Conservation (phyloP, 2,888 invertebrate species). For the Drosophila kokeensis region DNA sequence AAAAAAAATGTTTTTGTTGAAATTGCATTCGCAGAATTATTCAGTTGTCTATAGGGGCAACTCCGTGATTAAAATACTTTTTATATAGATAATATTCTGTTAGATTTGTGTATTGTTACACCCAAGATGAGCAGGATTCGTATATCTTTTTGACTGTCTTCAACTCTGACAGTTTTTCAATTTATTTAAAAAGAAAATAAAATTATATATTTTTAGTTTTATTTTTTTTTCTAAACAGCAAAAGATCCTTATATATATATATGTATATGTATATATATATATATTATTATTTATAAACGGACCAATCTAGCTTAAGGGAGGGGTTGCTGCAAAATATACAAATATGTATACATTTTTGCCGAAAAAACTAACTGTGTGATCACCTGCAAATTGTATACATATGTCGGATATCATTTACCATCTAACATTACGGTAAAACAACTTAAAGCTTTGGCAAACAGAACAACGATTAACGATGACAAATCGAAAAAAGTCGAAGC, state of each 20-base stretch:
- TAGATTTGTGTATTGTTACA: not conserved
- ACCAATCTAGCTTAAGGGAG: not conserved
- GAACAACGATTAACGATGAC: conserved; percentile 50
- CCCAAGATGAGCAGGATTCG: not conserved
- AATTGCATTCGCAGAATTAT: not conserved
- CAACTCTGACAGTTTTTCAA: not conserved
- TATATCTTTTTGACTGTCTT: not conserved
- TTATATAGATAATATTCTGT: not conserved
- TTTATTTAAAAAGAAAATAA: not conserved
- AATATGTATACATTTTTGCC: not conserved
- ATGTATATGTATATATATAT: too few species aligned
- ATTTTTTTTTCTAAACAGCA: not conserved
- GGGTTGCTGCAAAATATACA: not conserved
- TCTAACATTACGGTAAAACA: conserved; percentile 30
- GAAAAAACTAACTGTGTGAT: not conserved
- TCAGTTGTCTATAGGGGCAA: not conserved
- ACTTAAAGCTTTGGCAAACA: conserved; percentile 63
- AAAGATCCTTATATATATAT: too few species aligned
- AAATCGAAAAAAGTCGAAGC: conserved; percentile 43
- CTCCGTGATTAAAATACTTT: not conserved
- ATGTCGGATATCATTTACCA: not conserved
- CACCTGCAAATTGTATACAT: too few species aligned
- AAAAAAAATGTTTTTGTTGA: not conserved
- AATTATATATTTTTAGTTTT: not conserved
- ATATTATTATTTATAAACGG: not conserved